Evolutionary conservation across 2,113 vertebrate genomes (phyloP).

Genomic region (Salvator merianae): DNA sequence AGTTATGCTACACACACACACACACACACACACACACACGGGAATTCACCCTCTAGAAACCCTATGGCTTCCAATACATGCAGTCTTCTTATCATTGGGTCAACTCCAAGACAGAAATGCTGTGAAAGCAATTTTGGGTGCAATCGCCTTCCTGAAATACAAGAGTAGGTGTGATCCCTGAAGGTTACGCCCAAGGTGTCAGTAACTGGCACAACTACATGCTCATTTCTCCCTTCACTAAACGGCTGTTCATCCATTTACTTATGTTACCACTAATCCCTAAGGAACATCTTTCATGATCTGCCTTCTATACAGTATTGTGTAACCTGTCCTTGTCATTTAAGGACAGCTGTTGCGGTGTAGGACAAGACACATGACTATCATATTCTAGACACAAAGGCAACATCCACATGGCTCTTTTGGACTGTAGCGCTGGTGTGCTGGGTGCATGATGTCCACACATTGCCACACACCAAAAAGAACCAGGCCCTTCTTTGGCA

Average conservation of each 20-base stretch:
- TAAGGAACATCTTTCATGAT: not conserved
- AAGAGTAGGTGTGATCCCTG: conserved; percentile 9
- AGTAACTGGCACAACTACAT: not conserved
- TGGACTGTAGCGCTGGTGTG: too few species aligned
- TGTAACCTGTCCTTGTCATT: not conserved
- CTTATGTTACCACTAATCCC: not conserved
- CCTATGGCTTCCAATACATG: not conserved
- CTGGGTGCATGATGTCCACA: too few species aligned
- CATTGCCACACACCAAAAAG: too few species aligned
- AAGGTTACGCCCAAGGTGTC: not conserved
- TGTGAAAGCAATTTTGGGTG: not conserved
- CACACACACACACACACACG: not conserved
- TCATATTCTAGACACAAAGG: not conserved
- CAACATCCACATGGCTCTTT: too few species aligned
- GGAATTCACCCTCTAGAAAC: not conserved
- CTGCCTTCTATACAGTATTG: not conserved
- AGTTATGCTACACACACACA: not conserved
- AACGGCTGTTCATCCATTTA: not conserved
- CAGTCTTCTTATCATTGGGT: not conserved
- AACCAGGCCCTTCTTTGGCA: too few species aligned
- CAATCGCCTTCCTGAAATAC: conserved; percentile 13
- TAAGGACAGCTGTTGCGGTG: not conserved
- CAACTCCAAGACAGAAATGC: not conserved
- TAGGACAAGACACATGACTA: not conserved
- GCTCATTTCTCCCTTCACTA: not conserved